These are phyloP conservation scores for Manduca sexta DNA, from an alignment of 1,140 invertebrate genomes.

Conservation along the genomic window DNA sequence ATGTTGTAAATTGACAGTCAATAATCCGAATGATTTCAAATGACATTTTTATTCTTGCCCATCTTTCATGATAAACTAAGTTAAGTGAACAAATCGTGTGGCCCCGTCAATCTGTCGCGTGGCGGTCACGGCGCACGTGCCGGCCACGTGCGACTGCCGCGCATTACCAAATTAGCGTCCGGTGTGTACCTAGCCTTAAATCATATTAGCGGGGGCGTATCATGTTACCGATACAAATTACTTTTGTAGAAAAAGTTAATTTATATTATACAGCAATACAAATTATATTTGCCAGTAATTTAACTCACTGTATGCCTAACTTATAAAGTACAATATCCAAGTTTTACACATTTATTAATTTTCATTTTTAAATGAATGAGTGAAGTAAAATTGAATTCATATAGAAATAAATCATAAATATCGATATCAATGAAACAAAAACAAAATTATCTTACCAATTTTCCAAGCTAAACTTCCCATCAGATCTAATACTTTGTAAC, in stretches of 20 bases:
- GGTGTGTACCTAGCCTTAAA: constrained; percentile 53
- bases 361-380: too few species aligned
- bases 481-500: not conserved
- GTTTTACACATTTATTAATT: too few species aligned
- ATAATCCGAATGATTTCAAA: too few species aligned
- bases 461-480: too few species aligned
- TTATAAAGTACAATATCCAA: too few species aligned
- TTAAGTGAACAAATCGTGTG: constrained; percentile 61
- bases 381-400: too few species aligned
- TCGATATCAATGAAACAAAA: too few species aligned
- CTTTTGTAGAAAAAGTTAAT: not conserved
- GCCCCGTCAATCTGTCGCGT: constrained; percentile 36
- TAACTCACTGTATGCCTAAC: too few species aligned
- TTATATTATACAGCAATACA: not conserved
- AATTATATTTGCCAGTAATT: not conserved
- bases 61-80: constrained; percentile 40
- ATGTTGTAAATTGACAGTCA: too few species aligned
- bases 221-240: constrained; percentile 29
- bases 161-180: constrained; percentile 66
- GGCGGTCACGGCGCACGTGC: constrained; percentile 36
- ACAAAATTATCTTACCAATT: too few species aligned
- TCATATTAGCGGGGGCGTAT: constrained; percentile 41
- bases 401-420: too few species aligned
- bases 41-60: constrained; percentile 25
- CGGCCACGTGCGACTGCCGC: constrained; percentile 41